Evolutionary conservation across 2,888 invertebrate genomes (phyloP).

Genomic region (Heliconius ethilla): DNA sequence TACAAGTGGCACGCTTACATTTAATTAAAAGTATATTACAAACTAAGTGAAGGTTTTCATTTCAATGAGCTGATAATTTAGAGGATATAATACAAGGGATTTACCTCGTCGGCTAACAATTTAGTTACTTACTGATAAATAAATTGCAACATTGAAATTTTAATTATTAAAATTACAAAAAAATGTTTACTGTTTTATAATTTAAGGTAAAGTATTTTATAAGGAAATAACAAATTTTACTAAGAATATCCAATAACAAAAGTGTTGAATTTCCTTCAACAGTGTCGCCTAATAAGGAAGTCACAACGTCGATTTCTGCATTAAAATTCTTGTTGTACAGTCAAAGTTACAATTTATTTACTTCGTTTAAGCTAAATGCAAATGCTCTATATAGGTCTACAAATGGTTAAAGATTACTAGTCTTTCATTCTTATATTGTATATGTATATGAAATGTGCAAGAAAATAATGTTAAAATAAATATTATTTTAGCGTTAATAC

Average conservation of each 20-base stretch:
- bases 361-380: too few relatives aligned
- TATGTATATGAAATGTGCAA: too few relatives aligned
- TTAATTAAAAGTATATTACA: slow-evolving; percentile 13
- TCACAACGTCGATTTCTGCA: slow-evolving; percentile 32
- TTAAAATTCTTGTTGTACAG: slow-evolving; percentile 30
- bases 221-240: not conserved
- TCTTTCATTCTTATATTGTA: too few relatives aligned
- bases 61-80: slow-evolving; percentile 19
- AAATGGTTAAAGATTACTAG: too few relatives aligned
- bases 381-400: too few relatives aligned
- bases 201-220: not conserved
- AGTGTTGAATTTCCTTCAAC: slow-evolving; percentile 19
- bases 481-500: too few relatives aligned
- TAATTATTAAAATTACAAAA: not conserved
- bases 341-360: slow-evolving; percentile 2
- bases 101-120: not conserved
- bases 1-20: slow-evolving; percentile 11
- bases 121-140: not conserved
- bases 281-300: slow-evolving; percentile 36
- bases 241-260: slow-evolving; percentile 10
- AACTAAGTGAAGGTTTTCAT: slow-evolving; percentile 7
- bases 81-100: slow-evolving; percentile 2
- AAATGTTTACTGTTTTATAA: not conserved
- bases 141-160: not conserved
- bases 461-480: too few relatives aligned